Evolutionary conservation across 2,113 vertebrate species (phyloP), one percentile per base, ranked within the genome.

Genomic region (Uria lomvia): DNA sequence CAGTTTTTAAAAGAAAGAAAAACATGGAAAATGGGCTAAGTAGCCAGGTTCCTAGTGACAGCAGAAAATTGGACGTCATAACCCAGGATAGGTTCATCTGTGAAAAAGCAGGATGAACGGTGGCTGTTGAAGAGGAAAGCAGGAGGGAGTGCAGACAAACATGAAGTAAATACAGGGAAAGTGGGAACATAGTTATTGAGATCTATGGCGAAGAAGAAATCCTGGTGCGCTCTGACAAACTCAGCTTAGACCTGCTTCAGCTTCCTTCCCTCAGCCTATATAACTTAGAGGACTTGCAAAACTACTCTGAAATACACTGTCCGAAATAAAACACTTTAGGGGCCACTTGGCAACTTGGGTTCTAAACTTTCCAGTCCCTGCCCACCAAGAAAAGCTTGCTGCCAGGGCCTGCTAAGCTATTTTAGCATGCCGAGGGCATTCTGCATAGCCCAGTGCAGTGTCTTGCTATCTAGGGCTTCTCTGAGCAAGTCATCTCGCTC

Each of bases 61-160:
- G 38, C 30, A 45, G 67, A 80, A 62, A 23, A 56, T 11, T 72
- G 18, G 23, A 45, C 36, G 70, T 82, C 24, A 38, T 32, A 36
- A 80, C 17, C 17, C 50, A 77, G 59, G 27, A 22, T 20, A 66
- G 36, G 19, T 38, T 77, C 29, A 45, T 17, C 36, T 62, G 36
- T 0, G 2, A 20, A 60, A 71, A 66, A 70, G 27, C 0, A 0
- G 23, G 19, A 72, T 56, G 58, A 60, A 23, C 43, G 65, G 38
- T n/a, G 68, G 19, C 34, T 42, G 15, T 66, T 91, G 68, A 73
- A 86, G n/a, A 26, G 13, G 40, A 59, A 72, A 78, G n/a, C 38
- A 55, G 13, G n/a, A 50, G 56, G 36, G 29, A 90, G 34, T 60
- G 23, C 52, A 65, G 40, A 49, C 2, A 6, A 79, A 63, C 22